A percentile compares a stretch with the other conserved stretches of the same genome.
phyloP scores from a whole-genome alignment of 2,113 vertebrate genomes.

The Perognathus longimembris region DNA sequence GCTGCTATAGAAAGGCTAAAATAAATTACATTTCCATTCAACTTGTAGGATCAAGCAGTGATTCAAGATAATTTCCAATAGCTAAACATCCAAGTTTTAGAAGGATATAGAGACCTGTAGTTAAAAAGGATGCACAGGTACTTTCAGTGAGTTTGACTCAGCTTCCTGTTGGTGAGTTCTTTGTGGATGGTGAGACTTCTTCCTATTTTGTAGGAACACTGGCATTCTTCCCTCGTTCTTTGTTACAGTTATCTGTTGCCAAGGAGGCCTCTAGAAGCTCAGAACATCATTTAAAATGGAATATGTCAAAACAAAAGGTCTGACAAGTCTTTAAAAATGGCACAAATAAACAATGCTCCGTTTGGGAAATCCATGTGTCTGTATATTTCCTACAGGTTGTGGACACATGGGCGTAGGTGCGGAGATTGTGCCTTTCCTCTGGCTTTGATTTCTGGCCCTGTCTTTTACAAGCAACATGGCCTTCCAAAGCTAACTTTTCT shows the following conservation, averaged over 20 bases:
- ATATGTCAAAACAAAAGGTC: not conserved
- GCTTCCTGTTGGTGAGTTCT: not conserved
- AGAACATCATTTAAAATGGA: slow-evolving; percentile 11
- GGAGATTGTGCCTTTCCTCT: not conserved
- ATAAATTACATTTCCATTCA: not conserved
- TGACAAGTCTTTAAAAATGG: not conserved
- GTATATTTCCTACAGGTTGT: not conserved
- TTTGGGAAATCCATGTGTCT: not conserved
- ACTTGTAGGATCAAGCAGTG: not conserved
- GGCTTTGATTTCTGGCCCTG: not conserved
- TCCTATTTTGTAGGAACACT: not conserved
- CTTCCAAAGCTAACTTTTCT: not conserved
- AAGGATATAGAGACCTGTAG: not conserved
- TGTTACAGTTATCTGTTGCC: not conserved
- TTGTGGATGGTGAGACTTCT: not conserved
- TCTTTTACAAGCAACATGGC: not conserved
- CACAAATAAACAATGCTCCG: not conserved
- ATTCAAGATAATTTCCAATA: not conserved
- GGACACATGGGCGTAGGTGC: not conserved
- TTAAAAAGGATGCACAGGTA: not conserved
- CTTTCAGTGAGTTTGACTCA: not conserved
- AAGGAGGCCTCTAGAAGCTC: not conserved
- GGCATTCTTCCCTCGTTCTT: not conserved
- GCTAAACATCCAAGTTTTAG: not conserved
- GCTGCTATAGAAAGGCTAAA: not conserved